A percentile compares a stretch with the other conserved stretches of the same genome.
phyloP scores from a whole-genome alignment of 2,888 invertebrate genomes.

The Melangyna quadrimaculata region DNA sequence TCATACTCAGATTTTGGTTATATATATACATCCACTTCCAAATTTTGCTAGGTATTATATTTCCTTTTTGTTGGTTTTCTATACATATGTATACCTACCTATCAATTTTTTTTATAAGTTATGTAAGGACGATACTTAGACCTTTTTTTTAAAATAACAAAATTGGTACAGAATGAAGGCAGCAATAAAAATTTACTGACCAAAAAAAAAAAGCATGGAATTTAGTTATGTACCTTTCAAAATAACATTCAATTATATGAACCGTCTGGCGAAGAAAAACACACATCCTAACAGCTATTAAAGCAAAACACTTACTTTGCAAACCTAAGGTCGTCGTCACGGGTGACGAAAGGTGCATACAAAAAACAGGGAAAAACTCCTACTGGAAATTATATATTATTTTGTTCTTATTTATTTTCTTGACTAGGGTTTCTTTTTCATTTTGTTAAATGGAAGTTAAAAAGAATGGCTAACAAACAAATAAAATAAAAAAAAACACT shows the following conservation, averaged over 20 bases:
- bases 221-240: slow-evolving; percentile 21
- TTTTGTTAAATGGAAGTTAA: background rate
- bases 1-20: too few species aligned
- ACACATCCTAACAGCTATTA: slow-evolving; percentile 54
- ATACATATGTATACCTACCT: too few species aligned
- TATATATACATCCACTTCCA: too few species aligned
- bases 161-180: background rate
- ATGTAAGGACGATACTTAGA: too few species aligned
- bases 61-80: too few species aligned
- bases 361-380: slow-evolving; percentile 15
- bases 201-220: background rate
- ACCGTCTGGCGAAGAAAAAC: slow-evolving; percentile 38
- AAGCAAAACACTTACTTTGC: slow-evolving; percentile 35
- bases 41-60: too few species aligned
- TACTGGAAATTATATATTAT: background rate
- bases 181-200: background rate
- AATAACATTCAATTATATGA: slow-evolving; percentile 38
- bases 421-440: background rate
- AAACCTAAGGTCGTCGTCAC: slow-evolving; percentile 24
- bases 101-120: too few species aligned
- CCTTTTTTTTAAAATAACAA: background rate
- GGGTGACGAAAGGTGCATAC: slow-evolving; percentile 25
- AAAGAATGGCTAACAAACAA: slow-evolving; percentile 2
- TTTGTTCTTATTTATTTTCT: background rate
- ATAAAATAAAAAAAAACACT: background rate